A percentile compares a stretch with the other conserved stretches of the same genome.
phyloP scores from a whole-genome alignment of 2,113 vertebrate species.

The Ailuropoda melanoleuca region DNA sequence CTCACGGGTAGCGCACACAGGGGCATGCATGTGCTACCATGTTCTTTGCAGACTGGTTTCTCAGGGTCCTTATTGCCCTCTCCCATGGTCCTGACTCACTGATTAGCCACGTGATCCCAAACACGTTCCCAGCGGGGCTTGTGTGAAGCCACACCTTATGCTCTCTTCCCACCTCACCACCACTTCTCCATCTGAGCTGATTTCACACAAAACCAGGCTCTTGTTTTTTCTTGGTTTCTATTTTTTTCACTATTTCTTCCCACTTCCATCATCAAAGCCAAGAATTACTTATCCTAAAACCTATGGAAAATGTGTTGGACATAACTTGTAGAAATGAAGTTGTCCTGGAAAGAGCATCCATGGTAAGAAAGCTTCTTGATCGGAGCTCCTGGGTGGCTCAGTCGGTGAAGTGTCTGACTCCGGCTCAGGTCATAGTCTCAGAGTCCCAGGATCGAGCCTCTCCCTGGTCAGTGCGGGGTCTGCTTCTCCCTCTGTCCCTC shows the following conservation, averaged over 20 bases:
- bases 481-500: too few species aligned
- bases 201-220: not conserved
- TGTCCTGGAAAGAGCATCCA: not conserved
- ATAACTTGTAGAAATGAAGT: not conserved
- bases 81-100: too few species aligned
- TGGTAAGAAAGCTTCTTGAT: not conserved
- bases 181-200: not conserved
- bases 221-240: not conserved
- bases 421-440: too few species aligned
- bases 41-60: not conserved
- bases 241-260: constrained; percentile 23
- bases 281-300: constrained; percentile 24
- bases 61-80: not conserved
- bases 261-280: constrained; percentile 43
- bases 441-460: too few species aligned
- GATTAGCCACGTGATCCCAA: not conserved
- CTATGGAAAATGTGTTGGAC: not conserved
- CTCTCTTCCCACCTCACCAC: not conserved
- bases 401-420: too few species aligned
- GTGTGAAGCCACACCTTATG: not conserved
- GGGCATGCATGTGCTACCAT: fast-evolving
- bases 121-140: not conserved
- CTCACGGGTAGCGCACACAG: not conserved
- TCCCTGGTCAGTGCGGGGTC: too few species aligned
- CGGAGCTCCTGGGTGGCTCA: too few species aligned